Base-by-base conservation (phyloP, 2,888 invertebrate species). In the Carcina quercana region DNA sequence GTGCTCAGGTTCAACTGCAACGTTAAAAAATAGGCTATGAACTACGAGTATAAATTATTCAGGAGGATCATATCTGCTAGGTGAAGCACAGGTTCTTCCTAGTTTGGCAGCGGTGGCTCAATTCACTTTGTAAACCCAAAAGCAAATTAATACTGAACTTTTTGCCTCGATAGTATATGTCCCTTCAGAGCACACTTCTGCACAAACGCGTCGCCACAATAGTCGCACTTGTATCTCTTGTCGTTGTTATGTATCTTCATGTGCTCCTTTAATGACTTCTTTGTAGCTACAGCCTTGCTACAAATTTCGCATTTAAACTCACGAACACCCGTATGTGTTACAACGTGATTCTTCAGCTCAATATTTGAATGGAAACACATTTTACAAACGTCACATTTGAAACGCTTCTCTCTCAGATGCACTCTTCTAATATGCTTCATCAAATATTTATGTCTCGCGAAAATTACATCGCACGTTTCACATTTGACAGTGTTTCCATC, bases 271-370 rank as follows among this genome's bases (percentile, higher is more conserved):
- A 76, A 42, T 1, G 64, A 56, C 11, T 56, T 60, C 32, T 54
- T 50, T 7, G 61, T 50, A 0, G 54, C 60, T 27, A 59, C 75
- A 1, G 37, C 42, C 29, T 73, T 72, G 1, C 44, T 43, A 25
- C 76, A 78, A 2, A 66, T 33, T 13, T 61, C 54, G 30, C 76
- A 78, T 13, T 70, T 54, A 21, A 66, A 80, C 5, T 75, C 68
- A 38, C 71, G 78, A 1, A 55, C 55, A 0, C 66, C 71, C 0
- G 74, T 69, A 42, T 85, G 84, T 11, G 60, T 72, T 6, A 75
- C 47, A 50, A 63, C 53, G 39, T 82, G 83, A 1, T 57, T 56
- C 10, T 24, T 11, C 6, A 24, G 20, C 59, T 62, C 20, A 63
- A 60, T 7, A 50, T 50, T 55, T 2, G 52, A 49, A 30, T 54